phyloP scores from a whole-genome alignment of 1,140 invertebrate genomes.

The Eumaeus atala region DNA sequence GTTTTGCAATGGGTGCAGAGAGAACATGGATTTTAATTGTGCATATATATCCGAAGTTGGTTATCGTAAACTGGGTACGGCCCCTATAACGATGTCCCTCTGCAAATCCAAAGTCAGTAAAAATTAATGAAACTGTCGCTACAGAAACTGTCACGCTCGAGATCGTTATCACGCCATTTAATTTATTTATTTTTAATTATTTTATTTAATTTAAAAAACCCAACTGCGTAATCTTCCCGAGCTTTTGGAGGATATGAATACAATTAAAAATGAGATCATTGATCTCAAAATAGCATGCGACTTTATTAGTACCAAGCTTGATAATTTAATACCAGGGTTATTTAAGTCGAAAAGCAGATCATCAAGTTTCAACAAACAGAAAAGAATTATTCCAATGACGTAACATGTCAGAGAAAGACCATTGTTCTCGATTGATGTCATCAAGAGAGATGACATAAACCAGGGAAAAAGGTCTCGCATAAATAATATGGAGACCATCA shows the following conservation, averaged over 20 bases:
- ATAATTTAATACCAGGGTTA: background rate
- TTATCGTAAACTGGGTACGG: conserved; percentile 1
- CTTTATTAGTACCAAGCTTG: background rate
- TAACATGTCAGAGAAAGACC: no score
- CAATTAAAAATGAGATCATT: no score
- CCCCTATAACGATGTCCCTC: background rate
- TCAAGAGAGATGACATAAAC: background rate
- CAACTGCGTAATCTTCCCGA: background rate
- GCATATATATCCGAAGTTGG: background rate
- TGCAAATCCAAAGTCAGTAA: background rate
- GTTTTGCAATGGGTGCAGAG: background rate
- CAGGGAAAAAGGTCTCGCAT: background rate
- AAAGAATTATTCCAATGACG: background rate
- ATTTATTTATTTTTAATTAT: no score
- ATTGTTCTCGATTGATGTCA: no score
- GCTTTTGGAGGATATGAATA: no score
- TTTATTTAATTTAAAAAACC: background rate
- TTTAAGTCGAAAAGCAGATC: background rate
- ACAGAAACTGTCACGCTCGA: background rate
- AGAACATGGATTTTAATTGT: background rate
- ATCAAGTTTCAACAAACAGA: background rate
- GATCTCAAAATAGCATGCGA: background rate
- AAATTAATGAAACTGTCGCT: background rate
- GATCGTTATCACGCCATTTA: no score
- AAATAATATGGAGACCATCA: conserved; percentile 1